phyloP scores from a whole-genome alignment of 35 echinoderm and acorn worm genomes.

The Hemicentrotus pulcherrimus region DNA sequence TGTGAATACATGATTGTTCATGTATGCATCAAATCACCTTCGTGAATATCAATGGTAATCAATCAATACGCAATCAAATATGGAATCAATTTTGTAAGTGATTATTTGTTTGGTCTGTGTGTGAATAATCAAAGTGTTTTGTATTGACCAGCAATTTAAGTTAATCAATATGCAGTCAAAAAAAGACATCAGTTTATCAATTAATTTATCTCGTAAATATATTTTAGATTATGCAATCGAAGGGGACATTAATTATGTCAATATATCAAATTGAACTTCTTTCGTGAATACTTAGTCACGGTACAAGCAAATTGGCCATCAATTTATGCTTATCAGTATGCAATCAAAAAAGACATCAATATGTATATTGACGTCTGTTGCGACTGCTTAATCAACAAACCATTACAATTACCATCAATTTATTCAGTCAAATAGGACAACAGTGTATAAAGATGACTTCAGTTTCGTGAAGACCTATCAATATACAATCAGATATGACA shows the following conservation, averaged over 20 bases:
- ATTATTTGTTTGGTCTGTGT: background rate
- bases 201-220: no score
- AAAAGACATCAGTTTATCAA: no score
- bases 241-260: no score
- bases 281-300: background rate
- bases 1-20: background rate
- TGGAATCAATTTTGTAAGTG: background rate
- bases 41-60: background rate
- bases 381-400: background rate
- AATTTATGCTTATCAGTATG: background rate
- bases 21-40: background rate
- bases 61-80: background rate
- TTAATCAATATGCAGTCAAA: no score
- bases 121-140: background rate
- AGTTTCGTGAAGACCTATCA: background rate
- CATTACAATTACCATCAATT: no score
- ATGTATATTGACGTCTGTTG: background rate
- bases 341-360: background rate
- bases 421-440: no score
- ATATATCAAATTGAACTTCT: no score
- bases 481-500: background rate
- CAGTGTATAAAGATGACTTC: no score
- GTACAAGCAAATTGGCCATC: background rate
- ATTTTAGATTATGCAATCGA: no score
- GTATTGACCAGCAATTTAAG: no score